phyloP scores from a whole-genome alignment of 2,888 invertebrate genomes.

The Frankliniella intonsa region DNA sequence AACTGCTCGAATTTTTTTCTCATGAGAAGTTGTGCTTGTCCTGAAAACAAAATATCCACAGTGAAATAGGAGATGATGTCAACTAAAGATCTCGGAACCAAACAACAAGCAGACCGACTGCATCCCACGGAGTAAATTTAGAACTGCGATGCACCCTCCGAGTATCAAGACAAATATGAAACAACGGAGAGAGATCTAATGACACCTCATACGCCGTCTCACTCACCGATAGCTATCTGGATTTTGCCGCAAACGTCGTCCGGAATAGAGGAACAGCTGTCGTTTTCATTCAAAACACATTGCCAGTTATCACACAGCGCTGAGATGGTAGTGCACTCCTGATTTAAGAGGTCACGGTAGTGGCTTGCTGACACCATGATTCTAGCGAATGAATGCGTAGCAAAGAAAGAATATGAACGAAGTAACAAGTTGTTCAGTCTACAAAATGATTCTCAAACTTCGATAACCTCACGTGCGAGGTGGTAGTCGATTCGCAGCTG shows the following conservation, averaged over 20 bases:
- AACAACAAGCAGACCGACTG: too few species aligned
- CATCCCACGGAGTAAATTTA: too few species aligned
- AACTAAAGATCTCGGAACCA: too few species aligned
- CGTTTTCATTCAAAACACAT: neutral
- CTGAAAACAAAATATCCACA: conserved; percentile 47
- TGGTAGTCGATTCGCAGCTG: too few species aligned
- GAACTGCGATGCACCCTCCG: too few species aligned
- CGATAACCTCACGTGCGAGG: too few species aligned
- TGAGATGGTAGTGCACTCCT: neutral
- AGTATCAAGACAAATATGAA: too few species aligned
- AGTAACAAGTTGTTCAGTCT: too few species aligned
- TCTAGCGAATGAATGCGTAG: neutral
- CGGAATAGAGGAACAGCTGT: neutral
- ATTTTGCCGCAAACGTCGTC: conserved; percentile 4
- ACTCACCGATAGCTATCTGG: conserved; percentile 7
- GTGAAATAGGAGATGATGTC: neutral
- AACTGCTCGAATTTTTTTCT: conserved; percentile 75
- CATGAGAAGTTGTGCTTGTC: conserved; percentile 71
- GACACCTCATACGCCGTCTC: neutral
- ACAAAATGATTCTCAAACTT: too few species aligned
- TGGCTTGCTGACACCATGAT: neutral
- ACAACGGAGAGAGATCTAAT: too few species aligned
- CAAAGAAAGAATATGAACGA: too few species aligned
- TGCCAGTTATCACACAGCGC: neutral
- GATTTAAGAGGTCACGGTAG: neutral